Conservation (phyloP, 2,888 invertebrate genomes). For the Limnephilus auricula region DNA sequence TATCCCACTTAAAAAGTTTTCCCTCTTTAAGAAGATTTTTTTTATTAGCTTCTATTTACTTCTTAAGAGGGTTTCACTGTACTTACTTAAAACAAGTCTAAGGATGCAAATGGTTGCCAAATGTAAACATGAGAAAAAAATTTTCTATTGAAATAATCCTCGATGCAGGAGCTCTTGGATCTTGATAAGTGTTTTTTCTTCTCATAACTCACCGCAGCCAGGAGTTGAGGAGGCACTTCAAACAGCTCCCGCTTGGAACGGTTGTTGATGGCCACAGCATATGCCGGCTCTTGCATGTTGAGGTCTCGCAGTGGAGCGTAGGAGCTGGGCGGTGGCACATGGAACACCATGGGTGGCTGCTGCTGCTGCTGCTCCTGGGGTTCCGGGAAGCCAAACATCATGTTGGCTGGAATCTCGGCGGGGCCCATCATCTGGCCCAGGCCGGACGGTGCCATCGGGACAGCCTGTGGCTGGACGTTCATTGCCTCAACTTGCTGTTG, state of each 20-base stretch:
- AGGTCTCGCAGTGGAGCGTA: not conserved
- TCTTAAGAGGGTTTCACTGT: no score
- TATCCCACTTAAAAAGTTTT: no score
- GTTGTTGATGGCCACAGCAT: not conserved
- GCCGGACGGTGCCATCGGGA: not conserved
- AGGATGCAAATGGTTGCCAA: not conserved
- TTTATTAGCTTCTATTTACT: no score
- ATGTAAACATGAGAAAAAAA: not conserved
- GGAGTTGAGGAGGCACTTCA: not conserved
- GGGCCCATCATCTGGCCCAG: not conserved
- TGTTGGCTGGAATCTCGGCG: not conserved
- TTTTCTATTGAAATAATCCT: not conserved
- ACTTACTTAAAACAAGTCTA: not conserved
- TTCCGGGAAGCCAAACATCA: not conserved
- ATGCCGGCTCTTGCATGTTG: not conserved
- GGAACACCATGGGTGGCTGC: not conserved
- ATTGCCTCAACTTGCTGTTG: conserved; percentile 8
- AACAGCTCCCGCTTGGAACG: not conserved
- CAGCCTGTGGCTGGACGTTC: not conserved
- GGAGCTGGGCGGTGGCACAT: not conserved
- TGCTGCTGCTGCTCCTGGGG: not conserved
- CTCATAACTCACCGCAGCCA: not conserved
- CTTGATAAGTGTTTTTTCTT: not conserved
- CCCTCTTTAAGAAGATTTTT: no score
- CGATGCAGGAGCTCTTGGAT: not conserved